phyloP scores from a whole-genome alignment of 2,797 vertebrate genomes.

The Megaceryle alcyon region DNA sequence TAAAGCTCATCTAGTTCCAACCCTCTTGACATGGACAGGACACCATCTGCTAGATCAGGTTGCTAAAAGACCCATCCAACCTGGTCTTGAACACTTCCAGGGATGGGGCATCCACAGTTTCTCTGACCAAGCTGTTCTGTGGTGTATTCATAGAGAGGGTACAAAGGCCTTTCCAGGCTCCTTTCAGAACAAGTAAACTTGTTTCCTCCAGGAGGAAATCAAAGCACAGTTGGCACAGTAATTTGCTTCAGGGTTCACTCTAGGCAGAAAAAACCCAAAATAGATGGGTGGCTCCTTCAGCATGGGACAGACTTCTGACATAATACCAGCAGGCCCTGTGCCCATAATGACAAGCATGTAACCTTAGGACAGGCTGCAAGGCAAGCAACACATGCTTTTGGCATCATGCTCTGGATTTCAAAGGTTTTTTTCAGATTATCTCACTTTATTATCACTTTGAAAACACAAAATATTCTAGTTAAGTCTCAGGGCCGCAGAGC shows the following conservation, averaged over 20 bases:
- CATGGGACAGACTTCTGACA: background rate
- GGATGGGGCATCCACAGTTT: background rate
- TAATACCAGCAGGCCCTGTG: background rate
- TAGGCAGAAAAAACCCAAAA: background rate
- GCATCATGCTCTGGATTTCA: background rate
- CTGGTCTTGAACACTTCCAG: background rate
- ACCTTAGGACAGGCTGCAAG: conserved; percentile 3
- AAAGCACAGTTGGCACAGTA: background rate
- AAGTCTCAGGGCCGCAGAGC: background rate
- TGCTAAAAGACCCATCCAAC: background rate
- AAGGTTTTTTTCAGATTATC: background rate
- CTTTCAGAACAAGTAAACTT: background rate
- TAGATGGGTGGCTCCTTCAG: background rate
- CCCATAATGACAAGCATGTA: background rate
- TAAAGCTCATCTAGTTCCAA: background rate
- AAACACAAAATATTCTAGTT: background rate
- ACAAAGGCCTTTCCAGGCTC: background rate
- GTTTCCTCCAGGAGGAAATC: background rate
- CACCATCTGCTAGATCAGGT: background rate
- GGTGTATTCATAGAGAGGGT: background rate
- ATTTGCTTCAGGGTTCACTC: background rate
- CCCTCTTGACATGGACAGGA: background rate
- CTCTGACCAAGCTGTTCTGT: background rate
- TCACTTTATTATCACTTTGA: background rate
- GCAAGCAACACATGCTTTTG: background rate